Evolutionary conservation across 2,113 vertebrate genomes (phyloP).

Genomic region (Neopipo cinnamomea): DNA sequence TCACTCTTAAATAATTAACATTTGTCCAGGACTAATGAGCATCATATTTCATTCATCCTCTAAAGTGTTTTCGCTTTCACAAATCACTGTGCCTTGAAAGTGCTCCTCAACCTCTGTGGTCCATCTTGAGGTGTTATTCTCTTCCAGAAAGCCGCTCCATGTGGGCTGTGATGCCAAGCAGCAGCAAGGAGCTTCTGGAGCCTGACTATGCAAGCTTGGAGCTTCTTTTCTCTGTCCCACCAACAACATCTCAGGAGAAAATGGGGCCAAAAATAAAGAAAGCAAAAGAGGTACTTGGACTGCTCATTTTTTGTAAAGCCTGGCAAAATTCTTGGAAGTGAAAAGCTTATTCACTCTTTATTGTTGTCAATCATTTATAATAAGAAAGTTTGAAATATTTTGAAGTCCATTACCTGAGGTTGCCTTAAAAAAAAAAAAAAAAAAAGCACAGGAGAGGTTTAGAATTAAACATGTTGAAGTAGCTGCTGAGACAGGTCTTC

Average conservation of each 20-base stretch:
- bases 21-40: not conserved
- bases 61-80: not conserved
- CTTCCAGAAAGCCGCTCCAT: constrained; percentile 82
- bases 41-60: not conserved
- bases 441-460: not conserved
- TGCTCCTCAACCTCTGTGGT: not conserved
- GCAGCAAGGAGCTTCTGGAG: constrained; percentile 61
- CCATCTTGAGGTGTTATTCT: not conserved
- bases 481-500: not conserved
- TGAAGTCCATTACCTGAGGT: not conserved
- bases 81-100: not conserved
- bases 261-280: constrained; percentile 74
- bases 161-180: constrained; percentile 77
- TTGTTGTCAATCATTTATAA: not conserved
- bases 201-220: constrained; percentile 90
- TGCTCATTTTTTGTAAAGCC: not conserved
- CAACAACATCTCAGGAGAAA: constrained; percentile 75
- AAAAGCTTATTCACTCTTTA: not conserved
- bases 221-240: constrained; percentile 86
- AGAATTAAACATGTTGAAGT: not conserved
- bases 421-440: not conserved
- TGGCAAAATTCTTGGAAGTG: not conserved
- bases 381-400: not conserved
- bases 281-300: constrained; percentile 79
- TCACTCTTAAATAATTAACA: not conserved